Evolutionary conservation across 1,140 invertebrate species (phyloP), one percentile per base, ranked within the genome.

Genomic region (Tetramorium parvispinum): DNA sequence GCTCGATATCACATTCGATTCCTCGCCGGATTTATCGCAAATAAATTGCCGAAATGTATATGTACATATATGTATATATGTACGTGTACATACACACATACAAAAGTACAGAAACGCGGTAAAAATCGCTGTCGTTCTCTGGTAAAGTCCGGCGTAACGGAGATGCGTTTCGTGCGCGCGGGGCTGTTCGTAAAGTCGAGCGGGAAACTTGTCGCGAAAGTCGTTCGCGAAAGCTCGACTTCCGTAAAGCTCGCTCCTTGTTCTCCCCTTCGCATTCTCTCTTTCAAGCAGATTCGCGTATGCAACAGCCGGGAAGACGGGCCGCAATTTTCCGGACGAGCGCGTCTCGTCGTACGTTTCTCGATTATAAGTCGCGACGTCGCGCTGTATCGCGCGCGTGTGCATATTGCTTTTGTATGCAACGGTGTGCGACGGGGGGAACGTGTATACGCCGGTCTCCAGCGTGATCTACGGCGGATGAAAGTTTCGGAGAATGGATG

Each of bases 321-420:
- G 49, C 61, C 43, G 59, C 83, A 81, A 89, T 89, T 89, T 89
- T 89, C 88, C 63, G 86, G 66, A 79, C 75, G 86, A 81, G 46
- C 71, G 77, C 57, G 27, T 68, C n/a, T 51, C 49, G 21, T n/a
- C 55, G 51, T 79, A 75, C 16, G 59, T 75, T 57, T 75, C 68
- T 68, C 82, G 75, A 89, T 88, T 87, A 88, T 85, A 88, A 87
- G 86, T 68, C 53, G 24, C 66, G 65, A 82, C 51, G 43, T 57
- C 51, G 24, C 43, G 57, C 63, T 68, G 40, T 16, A 46, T 55
- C 61, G 53, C 49, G 43, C n/a, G 21, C 0, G 32, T 11, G 21
- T 43, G 49, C 27, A 43, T 46, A 53, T 57, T 57, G 53, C 71
- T n/a, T 51, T n/a, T 32, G 46, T 37, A 11, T 27, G 46, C 27